Base-by-base conservation (phyloP, 2,888 invertebrate species). In the Aradus depressus region DNA sequence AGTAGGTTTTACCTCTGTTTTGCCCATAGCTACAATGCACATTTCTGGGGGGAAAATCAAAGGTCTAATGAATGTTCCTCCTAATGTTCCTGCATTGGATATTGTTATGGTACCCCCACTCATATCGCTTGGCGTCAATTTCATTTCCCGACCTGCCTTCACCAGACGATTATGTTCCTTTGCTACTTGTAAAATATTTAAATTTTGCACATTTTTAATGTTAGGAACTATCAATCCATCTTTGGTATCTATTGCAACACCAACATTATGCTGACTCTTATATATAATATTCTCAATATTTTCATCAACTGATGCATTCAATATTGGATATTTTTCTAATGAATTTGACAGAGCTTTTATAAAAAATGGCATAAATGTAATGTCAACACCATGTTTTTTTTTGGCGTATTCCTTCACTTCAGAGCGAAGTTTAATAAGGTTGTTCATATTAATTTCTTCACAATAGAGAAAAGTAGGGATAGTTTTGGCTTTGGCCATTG, bases 51-150 rank as follows among this genome's bases (percentile, higher is more conserved):
- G 77, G 61, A 92, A 72, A 59, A 98, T 91, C 2, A 97, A 79
- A 5, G 98, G 97, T 65, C 86, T 86, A 1, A 87, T 84, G 65
- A 95, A 95, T 0, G 95, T 96, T 32, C 98, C 97, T 39, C 96
- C 97, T 62, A 98, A 79, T 89, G 83, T 77, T 61, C 98, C 98
- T 66, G 99, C 95, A 66, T 99, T 99, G 1, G 97, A 97, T 44
- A 99, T 68, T 0, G 93, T 81, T 66, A 99, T 95, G 0, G 97
- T 97, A 57, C 96, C 96, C 44, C 82, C 88, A 4, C 76, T 72
- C 53, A 98, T 72, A 68, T 99, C 97, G 16, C 70, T 70, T 0
- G 81, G 72, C 1, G 79, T 73, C 21, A 99, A 75, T 58, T 81
- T 76, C 4, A 88, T 84, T 42, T 77, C 76, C 37, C 72, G 70